phyloP scores from a whole-genome alignment of 2,797 vertebrate species.

The Melanotaenia boesemani region DNA sequence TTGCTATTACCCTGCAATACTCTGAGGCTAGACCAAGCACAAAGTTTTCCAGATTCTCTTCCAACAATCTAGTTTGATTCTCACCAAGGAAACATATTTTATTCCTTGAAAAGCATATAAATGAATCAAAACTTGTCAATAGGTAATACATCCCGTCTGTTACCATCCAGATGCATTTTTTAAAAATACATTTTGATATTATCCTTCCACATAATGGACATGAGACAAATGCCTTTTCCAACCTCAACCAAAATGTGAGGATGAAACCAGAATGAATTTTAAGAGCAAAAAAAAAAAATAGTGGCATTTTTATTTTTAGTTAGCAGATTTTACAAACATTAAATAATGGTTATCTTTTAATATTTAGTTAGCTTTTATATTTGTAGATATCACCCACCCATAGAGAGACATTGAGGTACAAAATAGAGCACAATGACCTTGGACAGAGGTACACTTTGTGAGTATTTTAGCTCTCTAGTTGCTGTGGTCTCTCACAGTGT shows the following conservation, averaged over 20 bases:
- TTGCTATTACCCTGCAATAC: not conserved
- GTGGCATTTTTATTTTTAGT: too few relatives aligned
- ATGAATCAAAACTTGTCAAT: not conserved
- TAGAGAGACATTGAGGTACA: conserved; percentile 22
- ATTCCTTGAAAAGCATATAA: not conserved
- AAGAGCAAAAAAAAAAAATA: too few relatives aligned
- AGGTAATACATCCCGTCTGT: not conserved
- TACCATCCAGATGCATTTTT: not conserved
- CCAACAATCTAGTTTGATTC: not conserved
- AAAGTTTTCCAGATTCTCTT: conserved; percentile 9
- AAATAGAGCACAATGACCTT: conserved; percentile 46
- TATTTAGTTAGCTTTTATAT: conserved; percentile 2
- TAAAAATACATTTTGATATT: not conserved
- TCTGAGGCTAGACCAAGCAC: conserved; percentile 8
- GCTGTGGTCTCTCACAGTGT: conserved; percentile 62
- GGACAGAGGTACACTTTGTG: conserved; percentile 34
- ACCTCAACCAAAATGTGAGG: not conserved
- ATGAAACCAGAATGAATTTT: too few relatives aligned
- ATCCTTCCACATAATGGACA: not conserved
- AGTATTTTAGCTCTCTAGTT: conserved; percentile 46
- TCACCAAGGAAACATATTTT: not conserved
- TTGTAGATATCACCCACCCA: conserved; percentile 21
- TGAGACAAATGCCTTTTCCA: not conserved
- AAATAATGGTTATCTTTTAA: not conserved
- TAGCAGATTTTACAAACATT: not conserved